These are phyloP conservation scores for Columba janthina DNA, from an alignment of 2,113 vertebrate species.

Conservation along the genomic window DNA sequence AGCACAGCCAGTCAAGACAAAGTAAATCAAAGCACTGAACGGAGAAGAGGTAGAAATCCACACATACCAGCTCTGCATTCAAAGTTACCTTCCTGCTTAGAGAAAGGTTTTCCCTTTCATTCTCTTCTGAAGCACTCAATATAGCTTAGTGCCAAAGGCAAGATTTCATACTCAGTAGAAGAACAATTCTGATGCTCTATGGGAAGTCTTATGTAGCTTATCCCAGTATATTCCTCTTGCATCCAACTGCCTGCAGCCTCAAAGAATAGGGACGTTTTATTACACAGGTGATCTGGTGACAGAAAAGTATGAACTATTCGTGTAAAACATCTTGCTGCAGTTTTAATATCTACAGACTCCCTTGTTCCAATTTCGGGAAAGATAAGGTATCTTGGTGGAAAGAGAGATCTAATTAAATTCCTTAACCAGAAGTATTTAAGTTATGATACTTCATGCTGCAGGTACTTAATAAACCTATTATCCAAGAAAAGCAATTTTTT, in stretches of 20 bases:
- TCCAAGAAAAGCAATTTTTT: neutral
- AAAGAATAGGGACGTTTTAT: neutral
- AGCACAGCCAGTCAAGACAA: neutral
- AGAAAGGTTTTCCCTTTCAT: conserved; percentile 15
- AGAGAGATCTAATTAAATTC: neutral
- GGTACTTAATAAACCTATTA: neutral
- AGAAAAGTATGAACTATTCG: neutral
- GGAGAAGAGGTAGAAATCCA: neutral
- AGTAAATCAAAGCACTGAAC: conserved; percentile 35
- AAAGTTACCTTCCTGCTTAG: conserved; percentile 2
- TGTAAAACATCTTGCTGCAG: neutral
- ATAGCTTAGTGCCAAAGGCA: conserved; percentile 38
- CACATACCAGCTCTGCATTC: neutral
- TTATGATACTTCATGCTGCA: neutral
- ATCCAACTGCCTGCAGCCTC: neutral
- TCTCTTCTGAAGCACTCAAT: conserved; percentile 13
- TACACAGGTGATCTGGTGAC: neutral
- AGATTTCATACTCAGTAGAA: neutral
- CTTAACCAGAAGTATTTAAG: neutral
- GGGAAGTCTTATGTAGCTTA: neutral
- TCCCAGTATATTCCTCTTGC: neutral
- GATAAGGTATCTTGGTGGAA: neutral
- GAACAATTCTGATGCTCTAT: neutral
- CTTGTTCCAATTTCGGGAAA: neutral
- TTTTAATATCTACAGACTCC: neutral